phyloP scores from a whole-genome alignment of 1,140 invertebrate genomes.

The Coelopa frigida region DNA sequence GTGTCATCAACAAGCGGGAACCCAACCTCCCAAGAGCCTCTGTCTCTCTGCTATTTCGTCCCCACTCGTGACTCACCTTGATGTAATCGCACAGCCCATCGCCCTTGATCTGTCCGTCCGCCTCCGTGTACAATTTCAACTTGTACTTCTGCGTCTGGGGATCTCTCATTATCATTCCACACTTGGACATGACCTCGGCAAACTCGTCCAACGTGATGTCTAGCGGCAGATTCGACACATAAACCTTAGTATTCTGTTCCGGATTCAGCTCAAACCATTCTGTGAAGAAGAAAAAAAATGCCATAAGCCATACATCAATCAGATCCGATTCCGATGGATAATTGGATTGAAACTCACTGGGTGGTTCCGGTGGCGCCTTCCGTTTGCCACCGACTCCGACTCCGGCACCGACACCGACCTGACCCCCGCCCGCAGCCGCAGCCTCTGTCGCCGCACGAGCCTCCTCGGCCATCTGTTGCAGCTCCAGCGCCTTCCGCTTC shows the following conservation, averaged over 20 bases:
- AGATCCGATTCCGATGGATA: too few species aligned
- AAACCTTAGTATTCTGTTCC: constrained; percentile 93
- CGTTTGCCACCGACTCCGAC: constrained; percentile 33
- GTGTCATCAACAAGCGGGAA: neutral
- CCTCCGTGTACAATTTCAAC: constrained; percentile 88
- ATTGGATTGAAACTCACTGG: constrained; percentile 35
- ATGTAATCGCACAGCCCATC: constrained; percentile 97
- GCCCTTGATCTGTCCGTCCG: constrained; percentile 80
- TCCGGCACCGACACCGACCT: constrained; percentile 12
- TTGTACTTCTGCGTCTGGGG: constrained; percentile 76
- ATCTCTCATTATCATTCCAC: constrained; percentile 91
- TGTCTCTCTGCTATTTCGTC: neutral
- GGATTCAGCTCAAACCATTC: constrained; percentile 93
- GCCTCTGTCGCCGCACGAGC: constrained; percentile 20
- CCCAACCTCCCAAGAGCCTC: neutral
- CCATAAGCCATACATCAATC: neutral
- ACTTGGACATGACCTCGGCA: constrained; percentile 89
- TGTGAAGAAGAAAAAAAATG: constrained; percentile 20
- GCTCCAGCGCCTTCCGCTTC: constrained; percentile 29
- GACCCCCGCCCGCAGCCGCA: constrained; percentile 24
- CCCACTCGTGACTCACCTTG: constrained; percentile 56
- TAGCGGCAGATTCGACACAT: constrained; percentile 86
- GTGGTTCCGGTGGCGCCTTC: constrained; percentile 46
- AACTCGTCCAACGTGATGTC: constrained; percentile 87
- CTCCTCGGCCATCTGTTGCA: constrained; percentile 33